Evolutionary conservation across 1,140 invertebrate genomes (phyloP).

Genomic region (Globodera ellingtonae): DNA sequence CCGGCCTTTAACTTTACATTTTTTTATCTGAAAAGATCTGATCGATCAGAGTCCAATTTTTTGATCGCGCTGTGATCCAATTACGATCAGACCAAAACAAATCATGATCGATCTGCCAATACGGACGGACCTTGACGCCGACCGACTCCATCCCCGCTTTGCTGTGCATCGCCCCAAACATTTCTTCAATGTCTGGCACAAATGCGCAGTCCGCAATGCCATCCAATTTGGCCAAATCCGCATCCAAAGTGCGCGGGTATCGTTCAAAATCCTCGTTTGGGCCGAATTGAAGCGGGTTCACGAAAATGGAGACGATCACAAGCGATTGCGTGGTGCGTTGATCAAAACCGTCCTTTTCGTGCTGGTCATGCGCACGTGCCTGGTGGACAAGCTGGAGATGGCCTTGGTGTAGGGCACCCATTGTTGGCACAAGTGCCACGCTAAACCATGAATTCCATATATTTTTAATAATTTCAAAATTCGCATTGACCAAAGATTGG

Average conservation of each 20-base stretch:
- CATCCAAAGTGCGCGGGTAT: slow-evolving; percentile 36
- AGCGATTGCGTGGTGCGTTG: neutral
- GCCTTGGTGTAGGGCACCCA: slow-evolving; percentile 49
- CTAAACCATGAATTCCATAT: neutral
- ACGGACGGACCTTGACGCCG: neutral
- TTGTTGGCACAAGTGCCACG: slow-evolving; percentile 44
- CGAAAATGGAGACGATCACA: slow-evolving; percentile 40
- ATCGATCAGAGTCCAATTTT: no score
- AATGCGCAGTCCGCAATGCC: slow-evolving; percentile 37
- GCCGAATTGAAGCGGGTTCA: slow-evolving; percentile 45
- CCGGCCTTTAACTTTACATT: slow-evolving; percentile 9
- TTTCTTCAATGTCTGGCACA: slow-evolving; percentile 30
- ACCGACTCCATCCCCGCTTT: neutral
- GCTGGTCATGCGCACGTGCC: neutral
- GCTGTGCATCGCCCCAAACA: neutral
- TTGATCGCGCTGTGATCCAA: slow-evolving; percentile 8
- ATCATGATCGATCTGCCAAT: neutral
- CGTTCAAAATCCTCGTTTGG: slow-evolving; percentile 28
- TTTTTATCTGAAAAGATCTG: neutral
- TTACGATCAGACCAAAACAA: neutral
- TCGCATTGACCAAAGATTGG: neutral
- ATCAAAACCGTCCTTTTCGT: neutral
- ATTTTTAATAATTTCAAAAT: slow-evolving; percentile 4
- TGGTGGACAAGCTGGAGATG: slow-evolving; percentile 38
- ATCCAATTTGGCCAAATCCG: slow-evolving; percentile 33